These are phyloP conservation scores for Alauda arvensis DNA, from an alignment of 2,797 vertebrate species.

Conservation along the genomic window DNA sequence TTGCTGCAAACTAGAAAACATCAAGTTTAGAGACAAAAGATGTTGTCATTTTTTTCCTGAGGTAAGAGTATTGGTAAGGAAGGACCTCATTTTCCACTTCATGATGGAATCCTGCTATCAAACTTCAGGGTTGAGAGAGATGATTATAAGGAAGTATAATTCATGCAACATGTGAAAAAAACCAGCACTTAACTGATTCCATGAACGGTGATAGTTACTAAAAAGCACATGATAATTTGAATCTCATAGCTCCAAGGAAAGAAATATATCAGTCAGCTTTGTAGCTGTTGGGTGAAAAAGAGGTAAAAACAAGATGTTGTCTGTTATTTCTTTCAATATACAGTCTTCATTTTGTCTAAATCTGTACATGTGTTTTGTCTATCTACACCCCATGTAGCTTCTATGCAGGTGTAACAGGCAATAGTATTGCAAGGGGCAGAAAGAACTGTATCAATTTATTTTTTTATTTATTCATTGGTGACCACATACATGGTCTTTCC, in stretches of 20 bases:
- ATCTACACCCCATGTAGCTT: not conserved
- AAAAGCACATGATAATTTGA: not conserved
- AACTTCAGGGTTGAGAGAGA: not conserved
- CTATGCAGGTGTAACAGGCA: not conserved
- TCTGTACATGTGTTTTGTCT: not conserved
- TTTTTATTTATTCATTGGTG: not conserved
- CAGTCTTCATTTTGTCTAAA: not conserved
- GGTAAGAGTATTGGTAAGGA: not conserved
- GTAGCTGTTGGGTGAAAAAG: not conserved
- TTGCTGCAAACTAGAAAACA: not conserved
- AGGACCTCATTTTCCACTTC: constrained; percentile 4
- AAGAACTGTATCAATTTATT: not conserved
- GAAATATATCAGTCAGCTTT: not conserved
- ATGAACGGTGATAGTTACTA: not conserved
- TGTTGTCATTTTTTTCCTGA: not conserved
- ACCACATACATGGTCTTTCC: not conserved
- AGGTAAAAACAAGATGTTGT: not conserved
- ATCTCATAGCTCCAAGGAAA: not conserved
- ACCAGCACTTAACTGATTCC: not conserved
- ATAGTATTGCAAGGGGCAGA: not conserved
- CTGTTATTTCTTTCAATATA: not conserved
- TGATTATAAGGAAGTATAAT: not conserved
- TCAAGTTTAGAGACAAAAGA: constrained; percentile 11
- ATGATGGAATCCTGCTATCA: not conserved
- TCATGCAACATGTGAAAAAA: not conserved